phyloP scores from a whole-genome alignment of 2,888 invertebrate genomes.

The Lithophane leautieri region DNA sequence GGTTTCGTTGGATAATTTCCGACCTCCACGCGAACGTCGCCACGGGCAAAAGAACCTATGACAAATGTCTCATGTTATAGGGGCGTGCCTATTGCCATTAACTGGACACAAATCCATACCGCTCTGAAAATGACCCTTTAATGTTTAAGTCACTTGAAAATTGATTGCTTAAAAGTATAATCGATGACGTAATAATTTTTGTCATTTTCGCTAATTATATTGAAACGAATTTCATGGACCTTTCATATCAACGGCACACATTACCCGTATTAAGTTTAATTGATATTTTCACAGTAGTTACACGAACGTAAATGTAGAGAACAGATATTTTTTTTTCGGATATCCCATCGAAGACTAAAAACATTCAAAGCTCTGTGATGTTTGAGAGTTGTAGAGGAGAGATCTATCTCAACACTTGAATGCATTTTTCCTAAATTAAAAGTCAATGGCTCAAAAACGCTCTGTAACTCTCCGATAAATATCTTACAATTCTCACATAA shows the following conservation, averaged over 20 bases:
- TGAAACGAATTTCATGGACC: neutral
- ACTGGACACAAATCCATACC: neutral
- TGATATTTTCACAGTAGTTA: conserved; percentile 2
- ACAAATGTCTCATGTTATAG: neutral
- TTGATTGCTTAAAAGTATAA: conserved; percentile 2
- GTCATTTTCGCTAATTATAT: neutral
- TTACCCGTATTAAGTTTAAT: conserved; percentile 11
- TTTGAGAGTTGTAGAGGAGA: neutral
- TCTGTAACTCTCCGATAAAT: neutral
- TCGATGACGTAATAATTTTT: neutral
- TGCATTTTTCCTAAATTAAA: conserved; percentile 1
- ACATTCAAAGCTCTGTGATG: neutral
- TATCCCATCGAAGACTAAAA: neutral
- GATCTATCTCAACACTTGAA: neutral
- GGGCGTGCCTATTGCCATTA: conserved; percentile 22
- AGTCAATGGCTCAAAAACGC: neutral
- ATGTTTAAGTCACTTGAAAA: conserved; percentile 6
- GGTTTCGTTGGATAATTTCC: too few species aligned
- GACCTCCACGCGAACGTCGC: neutral
- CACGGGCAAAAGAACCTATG: neutral
- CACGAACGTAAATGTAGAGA: too few species aligned
- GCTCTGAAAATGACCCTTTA: conserved; percentile 1
- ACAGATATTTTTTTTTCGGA: too few species aligned
- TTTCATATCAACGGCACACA: neutral
- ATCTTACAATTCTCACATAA: conserved; percentile 10